Base-by-base conservation (phyloP, 1,140 invertebrate genomes). In the Brachionus rubens region DNA sequence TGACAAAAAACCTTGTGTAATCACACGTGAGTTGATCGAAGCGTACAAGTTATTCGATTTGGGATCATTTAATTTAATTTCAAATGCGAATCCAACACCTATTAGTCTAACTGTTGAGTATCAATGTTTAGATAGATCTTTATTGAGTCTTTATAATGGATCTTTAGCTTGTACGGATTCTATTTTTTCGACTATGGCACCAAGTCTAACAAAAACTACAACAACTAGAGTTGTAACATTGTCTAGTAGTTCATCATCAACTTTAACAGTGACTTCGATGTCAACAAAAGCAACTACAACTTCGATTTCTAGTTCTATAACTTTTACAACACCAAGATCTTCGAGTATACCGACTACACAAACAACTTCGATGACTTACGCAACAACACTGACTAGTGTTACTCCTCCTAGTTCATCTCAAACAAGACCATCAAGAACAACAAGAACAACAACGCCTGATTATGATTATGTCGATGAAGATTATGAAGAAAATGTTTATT, bases 1-100 rank as follows among this genome's bases (percentile, higher is more conserved):
- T 28, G 47, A 54, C 30, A 16, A 50, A 40, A 19, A 26, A 6
- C 50, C 68, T 19, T 72, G 68, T 26, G 5, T 50, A 50, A 28
- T 72, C 21, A 50, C 68, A n/a, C 36, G 46, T 41, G 47, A 72
- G 12, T 16, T 72, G 19, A 72, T 72, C 1, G 46, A 72, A n/a
- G 1, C 7, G 14, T 14, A 41, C 41, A 50, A 54, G 9, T 26
- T 72, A 5, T 72, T 72, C 12, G 40, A 48, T n/a, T 40, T 41
- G 30, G 24, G 26, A 50, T 36, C 68, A 3, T 72, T 40, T 50
- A 43, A 65, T 65, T 43, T 65, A 43, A 21, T 19, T 24, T 7
- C 41, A 12, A 65, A 43, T 65, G 9, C 24, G 2, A 43, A 43
- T 21, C 41, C 36, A 21, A 43, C 14, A 6, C 59, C 59, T 9